These are phyloP conservation scores for Leucania comma DNA, from an alignment of 2,888 invertebrate species.

Conservation along the genomic window DNA sequence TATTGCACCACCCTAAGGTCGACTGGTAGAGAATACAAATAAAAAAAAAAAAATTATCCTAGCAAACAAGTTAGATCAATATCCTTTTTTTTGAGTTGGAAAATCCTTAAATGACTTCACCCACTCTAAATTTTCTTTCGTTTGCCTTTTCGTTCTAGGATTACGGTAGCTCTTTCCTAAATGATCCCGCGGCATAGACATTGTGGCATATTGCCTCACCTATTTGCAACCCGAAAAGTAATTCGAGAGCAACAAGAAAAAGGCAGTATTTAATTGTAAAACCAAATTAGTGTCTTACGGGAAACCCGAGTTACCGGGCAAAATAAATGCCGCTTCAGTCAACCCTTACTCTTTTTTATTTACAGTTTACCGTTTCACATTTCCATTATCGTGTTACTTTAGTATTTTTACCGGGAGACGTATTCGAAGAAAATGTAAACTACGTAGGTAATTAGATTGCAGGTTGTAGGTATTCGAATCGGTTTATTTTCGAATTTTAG, in stretches of 20 bases:
- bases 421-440: slow-evolving; percentile 21
- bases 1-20: no score
- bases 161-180: no score
- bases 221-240: slow-evolving; percentile 73
- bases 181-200: no score
- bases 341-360: slow-evolving; percentile 69
- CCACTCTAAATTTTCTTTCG: no score
- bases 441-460: slow-evolving; percentile 20
- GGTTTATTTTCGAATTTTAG: background rate
- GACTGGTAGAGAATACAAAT: no score
- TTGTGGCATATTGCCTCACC: slow-evolving; percentile 48
- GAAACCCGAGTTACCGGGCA: slow-evolving; percentile 59
- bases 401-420: slow-evolving; percentile 42
- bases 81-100: no score
- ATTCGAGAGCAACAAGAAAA: slow-evolving; percentile 73
- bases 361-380: slow-evolving; percentile 59
- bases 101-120: no score
- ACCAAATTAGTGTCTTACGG: slow-evolving; percentile 75
- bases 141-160: no score
- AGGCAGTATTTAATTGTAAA: slow-evolving; percentile 74
- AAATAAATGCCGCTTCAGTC: slow-evolving; percentile 65
- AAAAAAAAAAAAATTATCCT: no score
- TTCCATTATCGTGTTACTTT: slow-evolving; percentile 47
- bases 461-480: slow-evolving; percentile 1
- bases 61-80: no score